Evolutionary conservation across 37 sponge, comb jelly and placozoan species (phyloP).

Genomic region (Sycon ciliatum): DNA sequence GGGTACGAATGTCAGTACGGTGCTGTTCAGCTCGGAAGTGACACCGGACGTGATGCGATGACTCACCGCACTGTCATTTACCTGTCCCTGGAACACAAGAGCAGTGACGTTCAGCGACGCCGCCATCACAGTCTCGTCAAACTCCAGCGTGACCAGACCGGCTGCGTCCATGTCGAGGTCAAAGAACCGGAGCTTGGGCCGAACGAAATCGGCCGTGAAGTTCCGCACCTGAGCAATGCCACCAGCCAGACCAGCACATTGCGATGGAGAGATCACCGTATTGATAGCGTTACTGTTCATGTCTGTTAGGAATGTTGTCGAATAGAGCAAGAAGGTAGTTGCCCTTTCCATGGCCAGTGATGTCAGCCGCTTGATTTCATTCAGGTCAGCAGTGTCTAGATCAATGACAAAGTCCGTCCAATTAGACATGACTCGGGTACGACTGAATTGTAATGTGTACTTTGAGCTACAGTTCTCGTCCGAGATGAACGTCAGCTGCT

Average conservation of each 20-base stretch:
- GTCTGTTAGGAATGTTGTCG: conserved; percentile 44
- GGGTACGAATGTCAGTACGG: too few relatives aligned
- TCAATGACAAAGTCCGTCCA: conserved; percentile 38
- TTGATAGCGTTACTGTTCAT: conserved; percentile 57
- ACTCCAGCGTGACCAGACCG: conserved; percentile 57
- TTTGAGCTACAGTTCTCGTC: background rate
- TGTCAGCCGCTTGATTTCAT: conserved; percentile 67
- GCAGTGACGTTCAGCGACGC: conserved; percentile 43
- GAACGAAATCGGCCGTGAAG: conserved; percentile 49
- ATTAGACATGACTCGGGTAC: conserved; percentile 16
- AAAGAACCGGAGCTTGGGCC: conserved; percentile 44
- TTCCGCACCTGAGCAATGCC: background rate
- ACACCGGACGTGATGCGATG: too few relatives aligned
- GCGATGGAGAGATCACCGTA: background rate
- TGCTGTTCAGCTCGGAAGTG: too few relatives aligned
- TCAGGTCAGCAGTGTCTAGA: conserved; percentile 63
- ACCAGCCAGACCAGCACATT: background rate
- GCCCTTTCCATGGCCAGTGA: conserved; percentile 34
- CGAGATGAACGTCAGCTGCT: conserved; percentile 21
- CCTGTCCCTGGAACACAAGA: conserved; percentile 41
- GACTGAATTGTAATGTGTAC: conserved; percentile 49
- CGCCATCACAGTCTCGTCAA: conserved; percentile 65
- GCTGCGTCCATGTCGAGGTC: conserved; percentile 65
- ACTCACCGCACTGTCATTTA: too few relatives aligned
- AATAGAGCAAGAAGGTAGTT: conserved; percentile 34